A percentile compares a stretch with the other conserved stretches of the same genome.
These are phyloP conservation scores for Drosophila baimaii DNA, from an alignment of 1,140 invertebrate species.

Conservation along the genomic window DNA sequence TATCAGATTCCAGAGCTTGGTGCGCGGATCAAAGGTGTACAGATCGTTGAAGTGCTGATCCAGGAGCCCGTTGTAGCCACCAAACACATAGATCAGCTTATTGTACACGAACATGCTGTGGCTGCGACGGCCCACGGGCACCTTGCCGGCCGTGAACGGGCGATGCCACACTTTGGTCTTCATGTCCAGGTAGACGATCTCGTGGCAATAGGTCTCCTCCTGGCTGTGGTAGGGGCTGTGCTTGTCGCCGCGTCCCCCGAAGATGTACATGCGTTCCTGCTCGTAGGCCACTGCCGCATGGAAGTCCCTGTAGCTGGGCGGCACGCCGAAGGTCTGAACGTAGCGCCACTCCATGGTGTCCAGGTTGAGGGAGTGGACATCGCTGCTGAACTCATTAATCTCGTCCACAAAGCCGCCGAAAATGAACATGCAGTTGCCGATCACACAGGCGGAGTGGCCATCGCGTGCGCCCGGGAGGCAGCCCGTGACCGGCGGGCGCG, in stretches of 20 bases:
- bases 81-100: constrained; percentile 92
- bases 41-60: constrained; percentile 93
- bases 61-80: constrained; percentile 91
- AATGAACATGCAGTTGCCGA: constrained; percentile 93
- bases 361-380: constrained; percentile 91
- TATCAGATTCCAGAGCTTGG: constrained; percentile 87
- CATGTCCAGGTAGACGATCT: constrained; percentile 91
- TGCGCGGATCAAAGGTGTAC: constrained; percentile 88
- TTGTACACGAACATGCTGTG: constrained; percentile 94
- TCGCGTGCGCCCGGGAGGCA: constrained; percentile 91
- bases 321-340: constrained; percentile 86
- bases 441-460: constrained; percentile 94
- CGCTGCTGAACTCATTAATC: constrained; percentile 91
- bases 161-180: constrained; percentile 88
- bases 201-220: constrained; percentile 91
- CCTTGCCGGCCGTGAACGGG: constrained; percentile 86
- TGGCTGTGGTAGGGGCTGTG: constrained; percentile 87
- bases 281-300: constrained; percentile 92
- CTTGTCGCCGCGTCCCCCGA: constrained; percentile 92
- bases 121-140: constrained; percentile 91
- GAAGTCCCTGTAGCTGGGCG: constrained; percentile 92
- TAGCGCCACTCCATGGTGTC: constrained; percentile 89
- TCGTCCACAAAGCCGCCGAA: constrained; percentile 95
- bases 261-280: constrained; percentile 91
- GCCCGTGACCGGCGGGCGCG: constrained; percentile 87